Base-by-base conservation (phyloP, 2,113 vertebrate species). In the Lutjanus erythropterus region DNA sequence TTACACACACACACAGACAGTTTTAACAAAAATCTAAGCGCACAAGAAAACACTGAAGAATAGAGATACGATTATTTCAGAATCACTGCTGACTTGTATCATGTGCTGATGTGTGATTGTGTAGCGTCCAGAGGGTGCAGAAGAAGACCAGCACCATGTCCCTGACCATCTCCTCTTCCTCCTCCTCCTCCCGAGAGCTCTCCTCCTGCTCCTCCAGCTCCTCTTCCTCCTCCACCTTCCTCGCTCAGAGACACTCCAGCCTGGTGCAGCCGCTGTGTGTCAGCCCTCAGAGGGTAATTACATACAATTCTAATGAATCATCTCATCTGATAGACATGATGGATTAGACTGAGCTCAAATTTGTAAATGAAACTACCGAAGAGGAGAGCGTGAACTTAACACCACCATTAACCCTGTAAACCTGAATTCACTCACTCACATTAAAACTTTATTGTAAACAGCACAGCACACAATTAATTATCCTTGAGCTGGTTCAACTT, bases 121-220 rank as follows among this genome's bases (percentile, higher is more conserved):
- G 33, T 15, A 93, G 91, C 39, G 2, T 93, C 83, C 89, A 84
- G 83, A 91, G 87, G 78, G 85, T 91, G 78, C 92, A 94, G 88
- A 95, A 95, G 93, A 95, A 95, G 86, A 95, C 93, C 46, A 95
- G 93, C 85, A 91, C 87, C 73, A 89, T 95, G 93, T 95, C 94
- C 29, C 86, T 95, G 81, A 95, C 93, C 86, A 94, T 95, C 89
- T 94, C 94, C 12, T 91, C 94, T 39, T 92, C 92, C 59, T 89
- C 91, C 42, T 81, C 91, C 31, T 89, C 90, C 47, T 88, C 92
- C 46, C 75, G 89, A 41, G 93, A 92, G 67, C 75, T 75, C 41
- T 80, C 89, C 25, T 86, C 89, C 58, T 42, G 19, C 68, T 88
- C 91, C 60, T 83, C 91, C 60, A 55, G 61, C 70, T 91, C 86